Base-by-base conservation (phyloP, 2,113 vertebrate species). In the Indicator maculatus region DNA sequence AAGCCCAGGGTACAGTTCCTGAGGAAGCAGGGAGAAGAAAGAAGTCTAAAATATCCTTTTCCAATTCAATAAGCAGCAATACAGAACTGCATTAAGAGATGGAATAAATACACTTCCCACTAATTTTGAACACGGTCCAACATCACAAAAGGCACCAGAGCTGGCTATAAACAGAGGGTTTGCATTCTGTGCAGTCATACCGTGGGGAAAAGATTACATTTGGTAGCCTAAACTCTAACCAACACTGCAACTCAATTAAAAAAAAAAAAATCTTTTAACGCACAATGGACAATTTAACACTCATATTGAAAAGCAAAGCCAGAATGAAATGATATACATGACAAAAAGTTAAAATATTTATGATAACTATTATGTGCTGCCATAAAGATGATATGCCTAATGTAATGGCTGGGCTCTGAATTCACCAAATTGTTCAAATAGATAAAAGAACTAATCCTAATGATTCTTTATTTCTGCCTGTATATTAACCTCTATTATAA, bases 371-470 rank as follows among this genome's bases (percentile, higher is more conserved):
- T 63, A 45, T 65, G 9, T 5, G 6, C 41, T 86, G 31, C 72
- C 44, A 66, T 58, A 31, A 52, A 36, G 18, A 75, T 92, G 77
- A 91, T 96, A 75, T 36, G 39, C 30, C 38, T 74, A 93, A 76
- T 80, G 72, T 90, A 79, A 36, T 73, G 93, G 63, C 38, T 69
- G 36, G 67, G 47, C 55, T 93, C 89, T 91, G 84, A 95, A 89
- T 95, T 92, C 60, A 50, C 53, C 5, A 93, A 82, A 56, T 76
- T 75, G 88, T 86, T 95, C 63, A 90, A 81, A 93, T n/a, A 3
- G 85, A 69, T 77, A 59, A 90, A 89, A 73, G 9, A 76, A 23
- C 11, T 96, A 89, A 93, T 92, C 23, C 31, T 9, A 52, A 80
- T 4, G 12, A 63, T 78, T 16, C 23, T 61, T 97, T 86, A 36